phyloP scores from a whole-genome alignment of 2,888 invertebrate genomes.

The Morpho deidamia region DNA sequence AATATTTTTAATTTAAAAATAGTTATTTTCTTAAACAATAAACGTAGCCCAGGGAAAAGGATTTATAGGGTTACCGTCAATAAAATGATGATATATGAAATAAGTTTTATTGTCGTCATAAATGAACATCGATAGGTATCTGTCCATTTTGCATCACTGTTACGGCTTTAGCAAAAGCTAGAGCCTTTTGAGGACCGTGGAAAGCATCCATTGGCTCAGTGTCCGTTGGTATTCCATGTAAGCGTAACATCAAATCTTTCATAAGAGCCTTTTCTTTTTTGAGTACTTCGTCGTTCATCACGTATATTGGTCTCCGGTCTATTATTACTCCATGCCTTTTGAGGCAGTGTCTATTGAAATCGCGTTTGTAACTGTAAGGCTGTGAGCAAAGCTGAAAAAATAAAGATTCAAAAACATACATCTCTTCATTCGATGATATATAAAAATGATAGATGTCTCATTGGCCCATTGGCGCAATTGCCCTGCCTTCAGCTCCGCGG shows the following conservation, averaged over 20 bases:
- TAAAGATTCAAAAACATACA: not conserved
- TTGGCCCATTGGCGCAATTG: too few relatives aligned
- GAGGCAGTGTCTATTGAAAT: slow-evolving; percentile 59
- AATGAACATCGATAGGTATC: slow-evolving; percentile 31
- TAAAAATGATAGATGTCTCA: not conserved
- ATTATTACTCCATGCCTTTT: slow-evolving; percentile 60
- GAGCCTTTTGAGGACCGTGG: slow-evolving; percentile 42
- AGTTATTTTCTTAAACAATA: too few relatives aligned
- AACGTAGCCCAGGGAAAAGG: too few relatives aligned
- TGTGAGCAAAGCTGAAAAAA: slow-evolving; percentile 56
- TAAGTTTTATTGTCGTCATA: slow-evolving; percentile 1
- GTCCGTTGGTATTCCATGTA: slow-evolving; percentile 37
- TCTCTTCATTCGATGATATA: not conserved
- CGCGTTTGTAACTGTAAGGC: slow-evolving; percentile 61
- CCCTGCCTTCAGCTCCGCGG: too few relatives aligned
- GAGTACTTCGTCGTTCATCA: slow-evolving; percentile 58
- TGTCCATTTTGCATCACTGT: slow-evolving; percentile 35
- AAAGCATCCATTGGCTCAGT: slow-evolving; percentile 44
- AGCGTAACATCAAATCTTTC: slow-evolving; percentile 40
- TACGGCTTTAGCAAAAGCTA: slow-evolving; percentile 42
- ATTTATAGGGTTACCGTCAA: too few relatives aligned
- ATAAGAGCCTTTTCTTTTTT: slow-evolving; percentile 43
- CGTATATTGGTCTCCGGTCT: slow-evolving; percentile 42
- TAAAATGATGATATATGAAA: too few relatives aligned
- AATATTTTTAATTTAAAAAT: too few relatives aligned